Base-by-base conservation (phyloP, 2,888 invertebrate genomes). In the Diloba caeruleocephala region DNA sequence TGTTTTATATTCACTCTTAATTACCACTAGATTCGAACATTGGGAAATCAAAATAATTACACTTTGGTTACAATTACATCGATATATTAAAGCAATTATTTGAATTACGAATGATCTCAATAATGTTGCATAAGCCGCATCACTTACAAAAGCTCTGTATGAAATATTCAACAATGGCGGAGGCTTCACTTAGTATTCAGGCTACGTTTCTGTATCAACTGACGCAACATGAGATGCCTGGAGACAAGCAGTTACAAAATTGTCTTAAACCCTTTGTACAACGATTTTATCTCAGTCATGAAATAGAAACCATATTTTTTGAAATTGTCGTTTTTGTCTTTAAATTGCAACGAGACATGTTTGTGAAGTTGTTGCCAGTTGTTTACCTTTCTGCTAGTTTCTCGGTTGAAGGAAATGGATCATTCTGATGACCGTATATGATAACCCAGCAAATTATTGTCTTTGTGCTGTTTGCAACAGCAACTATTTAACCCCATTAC, bases 181-280 rank as follows among this genome's bases (percentile, higher is more conserved):
- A 71, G 61, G 62, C 67, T 80, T 81, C 82, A 58, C 74, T 89
- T 85, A 71, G 82, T 90, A 90, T 91, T 89, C 91, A 83, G 87
- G 81, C 70, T 85, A 74, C 79, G 82, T 82, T 62, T 76, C 44
- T 78, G 65, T 78, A 78, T 78, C 80, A 76, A 63, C 68, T 86
- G 82, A 84, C 76, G 84, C 76, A 83, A 85, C 68, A 72, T 79
- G 79, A 80, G 76, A 76, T 77, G 81, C 80, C 82, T 73, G 74
- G 41, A 68, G 71, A 62, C 55, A 59, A 71, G 66, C 64, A 58
- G 57, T 66, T 67, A 54, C 58, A 54, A 66, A 61, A 65, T 65
- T 49, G 46, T 54, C 43, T 44, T 43, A 60, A 60, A 61, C 66
- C 71, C 71, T 73, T 71, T 46, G 42, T 58, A 58, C 31, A 48